Conservation (phyloP, 1,140 invertebrate species). For the Dendrolimus punctatus region DNA sequence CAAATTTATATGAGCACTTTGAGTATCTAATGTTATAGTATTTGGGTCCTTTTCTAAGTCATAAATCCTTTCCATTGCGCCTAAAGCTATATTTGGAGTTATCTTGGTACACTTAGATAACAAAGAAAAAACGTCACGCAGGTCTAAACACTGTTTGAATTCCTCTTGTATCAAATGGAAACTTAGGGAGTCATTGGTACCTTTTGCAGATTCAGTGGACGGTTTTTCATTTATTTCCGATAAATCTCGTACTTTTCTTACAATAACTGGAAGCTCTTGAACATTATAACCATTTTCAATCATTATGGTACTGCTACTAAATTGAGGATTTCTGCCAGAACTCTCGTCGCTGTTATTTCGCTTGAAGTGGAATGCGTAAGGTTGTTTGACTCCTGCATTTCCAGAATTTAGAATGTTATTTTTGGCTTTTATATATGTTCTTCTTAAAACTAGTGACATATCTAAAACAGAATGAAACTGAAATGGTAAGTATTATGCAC, state of each 20-base stretch:
- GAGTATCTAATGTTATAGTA: constrained; percentile 20
- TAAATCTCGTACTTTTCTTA: constrained; percentile 71
- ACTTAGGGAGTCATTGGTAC: constrained; percentile 33
- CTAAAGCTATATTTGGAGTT: constrained; percentile 64
- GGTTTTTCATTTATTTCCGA: constrained; percentile 28
- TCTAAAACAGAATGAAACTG: not conserved
- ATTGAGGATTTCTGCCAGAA: constrained; percentile 31
- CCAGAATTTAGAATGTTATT: constrained; percentile 30
- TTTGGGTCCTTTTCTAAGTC: constrained; percentile 50
- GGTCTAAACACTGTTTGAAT: constrained; percentile 55
- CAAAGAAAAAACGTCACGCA: constrained; percentile 59
- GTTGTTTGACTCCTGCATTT: constrained; percentile 21
- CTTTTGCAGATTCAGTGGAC: constrained; percentile 14
- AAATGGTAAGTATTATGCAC: not conserved
- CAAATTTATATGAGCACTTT: constrained; percentile 47
- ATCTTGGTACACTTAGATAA: constrained; percentile 66
- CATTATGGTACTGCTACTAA: constrained; percentile 71
- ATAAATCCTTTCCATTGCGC: constrained; percentile 64
- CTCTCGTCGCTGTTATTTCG: constrained; percentile 44
- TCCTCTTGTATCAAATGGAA: constrained; percentile 63
- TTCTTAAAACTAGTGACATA: constrained; percentile 45
- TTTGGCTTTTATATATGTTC: constrained; percentile 43
- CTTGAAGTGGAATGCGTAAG: constrained; percentile 17
- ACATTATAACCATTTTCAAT: constrained; percentile 79
- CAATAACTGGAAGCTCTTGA: constrained; percentile 79